Evolutionary conservation across 1,140 invertebrate genomes (phyloP), one percentile per base, ranked within the genome.

Genomic region (Cataglyphis hispanica): DNA sequence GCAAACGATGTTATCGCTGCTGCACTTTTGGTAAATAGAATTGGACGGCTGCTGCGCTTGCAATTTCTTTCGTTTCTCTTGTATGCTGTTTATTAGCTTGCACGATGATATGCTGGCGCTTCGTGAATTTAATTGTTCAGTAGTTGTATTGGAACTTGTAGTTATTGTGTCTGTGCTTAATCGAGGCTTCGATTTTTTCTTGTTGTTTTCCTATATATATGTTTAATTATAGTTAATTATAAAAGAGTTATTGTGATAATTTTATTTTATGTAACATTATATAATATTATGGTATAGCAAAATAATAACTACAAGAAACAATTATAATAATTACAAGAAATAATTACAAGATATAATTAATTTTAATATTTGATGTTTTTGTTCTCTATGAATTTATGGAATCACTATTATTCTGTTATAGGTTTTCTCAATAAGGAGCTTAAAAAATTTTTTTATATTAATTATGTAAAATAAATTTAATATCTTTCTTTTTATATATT

Each of bases 1-100:
- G 11, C 56, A 10, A 11, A 37, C 3, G 31, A 22, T 56, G 19
- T 74, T 83, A 40, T 22, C 5, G 1, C 31, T 56, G 3, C 64
- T 89, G 50, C n/a, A 74, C 1, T 56, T 67, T 10, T 61, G 11
- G 5, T 13, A 6, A 13, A 75, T 37, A 43, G 1, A 67, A 69
- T 84, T 78, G 5, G 43, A 16, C 2, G 61, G 56, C n/a, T 34
- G 13, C 16, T 76, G 43, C 25, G 80, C 64, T 22, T 81, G 40
- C 1, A 16, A 31, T n/a, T 85, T 89, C 1, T 75, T 74, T 2
- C 72, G 81, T 34, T 80, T 86, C 25, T 85, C 85, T n/a, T 50
- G 63, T 37, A 90, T 76, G 6, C 72, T 72, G 3, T 74, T 78
- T 1, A 91, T 43, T 1, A 91, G 40, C 34, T 92, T 92, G 58